A percentile compares a stretch with the other conserved stretches of the same genome.
These are phyloP conservation scores for Mycalesis mineus DNA, from an alignment of 2,888 invertebrate species.

Conservation along the genomic window DNA sequence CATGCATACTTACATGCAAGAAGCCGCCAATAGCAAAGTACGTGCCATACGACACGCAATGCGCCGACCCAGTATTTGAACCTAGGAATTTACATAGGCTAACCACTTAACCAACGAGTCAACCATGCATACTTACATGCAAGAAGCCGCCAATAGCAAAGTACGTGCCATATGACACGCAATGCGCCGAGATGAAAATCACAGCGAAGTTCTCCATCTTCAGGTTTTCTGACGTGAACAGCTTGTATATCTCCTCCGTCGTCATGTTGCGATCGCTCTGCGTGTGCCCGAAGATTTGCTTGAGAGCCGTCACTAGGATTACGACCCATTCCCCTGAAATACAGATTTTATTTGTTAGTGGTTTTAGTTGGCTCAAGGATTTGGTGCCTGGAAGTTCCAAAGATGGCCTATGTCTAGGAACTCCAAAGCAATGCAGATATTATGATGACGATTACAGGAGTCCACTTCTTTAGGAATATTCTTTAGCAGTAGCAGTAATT, in stretches of 20 bases:
- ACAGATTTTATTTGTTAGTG: background rate
- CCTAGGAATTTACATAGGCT: no score
- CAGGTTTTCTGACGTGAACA: constrained; percentile 70
- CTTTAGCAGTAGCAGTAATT: no score
- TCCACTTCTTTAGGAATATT: no score
- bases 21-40: constrained; percentile 83
- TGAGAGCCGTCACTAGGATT: constrained; percentile 79
- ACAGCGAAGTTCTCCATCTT: constrained; percentile 70
- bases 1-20: constrained; percentile 76
- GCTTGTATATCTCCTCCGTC: constrained; percentile 52
- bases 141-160: constrained; percentile 82
- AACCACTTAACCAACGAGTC: no score
- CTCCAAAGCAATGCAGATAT: no score
- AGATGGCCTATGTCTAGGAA: no score
- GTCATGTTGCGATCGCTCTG: constrained; percentile 52
- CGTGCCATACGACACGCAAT: constrained; percentile 74
- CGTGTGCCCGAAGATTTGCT: constrained; percentile 73
- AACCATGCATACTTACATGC: constrained; percentile 71
- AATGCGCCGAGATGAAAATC: constrained; percentile 70
- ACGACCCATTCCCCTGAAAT: constrained; percentile 84
- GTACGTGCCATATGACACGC: constrained; percentile 79
- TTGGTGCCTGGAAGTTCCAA: no score
- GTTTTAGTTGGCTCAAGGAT: no score
- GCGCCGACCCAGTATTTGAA: no score
- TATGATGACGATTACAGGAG: no score